A percentile compares a stretch with the other conserved stretches of the same genome.
Conservation (phyloP, 2,113 vertebrate genomes). For the Aythya baeri region DNA sequence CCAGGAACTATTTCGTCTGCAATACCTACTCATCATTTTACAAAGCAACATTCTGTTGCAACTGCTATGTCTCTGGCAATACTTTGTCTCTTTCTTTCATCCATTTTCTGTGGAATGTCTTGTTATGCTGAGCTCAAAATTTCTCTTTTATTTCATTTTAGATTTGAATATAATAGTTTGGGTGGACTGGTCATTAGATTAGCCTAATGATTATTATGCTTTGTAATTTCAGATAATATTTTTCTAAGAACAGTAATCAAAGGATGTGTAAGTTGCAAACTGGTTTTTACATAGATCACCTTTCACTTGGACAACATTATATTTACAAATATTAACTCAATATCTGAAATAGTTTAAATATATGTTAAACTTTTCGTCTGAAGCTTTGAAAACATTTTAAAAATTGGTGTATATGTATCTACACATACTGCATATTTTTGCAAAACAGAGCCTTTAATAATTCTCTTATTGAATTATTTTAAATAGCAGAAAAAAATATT, state of each 20-base stretch:
- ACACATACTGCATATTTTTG: not conserved
- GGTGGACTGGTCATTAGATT: not conserved
- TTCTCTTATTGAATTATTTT: not conserved
- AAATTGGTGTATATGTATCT: not conserved
- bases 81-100: not conserved
- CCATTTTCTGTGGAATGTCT: not conserved
- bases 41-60: not conserved
- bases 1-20: not conserved
- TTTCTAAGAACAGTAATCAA: not conserved
- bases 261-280: fast-evolving
- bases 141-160: not conserved
- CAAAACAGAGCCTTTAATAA: not conserved
- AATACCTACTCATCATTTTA: not conserved
- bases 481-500: not conserved
- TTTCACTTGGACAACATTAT: fast-evolving
- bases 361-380: not conserved
- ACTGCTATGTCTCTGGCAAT: not conserved
- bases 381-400: not conserved
- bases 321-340: not conserved
- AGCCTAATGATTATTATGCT: not conserved
- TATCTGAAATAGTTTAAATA: not conserved
- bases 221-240: not conserved
- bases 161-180: not conserved
- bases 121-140: not conserved
- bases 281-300: not conserved